A percentile compares a stretch with the other conserved stretches of the same genome.
These are phyloP conservation scores for Eupithecia subfuscata DNA, from an alignment of 2,888 invertebrate genomes.

Conservation along the genomic window DNA sequence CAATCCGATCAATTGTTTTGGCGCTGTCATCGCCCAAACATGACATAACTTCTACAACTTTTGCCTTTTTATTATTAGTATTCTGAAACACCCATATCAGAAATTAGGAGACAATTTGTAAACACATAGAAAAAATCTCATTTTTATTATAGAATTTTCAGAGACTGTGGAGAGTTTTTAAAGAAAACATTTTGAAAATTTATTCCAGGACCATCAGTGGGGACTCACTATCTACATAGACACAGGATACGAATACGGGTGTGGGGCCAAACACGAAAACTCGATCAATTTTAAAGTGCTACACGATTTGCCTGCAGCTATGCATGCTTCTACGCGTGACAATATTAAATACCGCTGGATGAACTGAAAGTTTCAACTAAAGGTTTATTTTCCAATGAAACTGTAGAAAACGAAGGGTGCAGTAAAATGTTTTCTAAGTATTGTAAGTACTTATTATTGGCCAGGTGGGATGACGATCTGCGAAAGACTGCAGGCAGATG, in stretches of 20 bases:
- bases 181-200: neutral
- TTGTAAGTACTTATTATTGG: too few relatives aligned
- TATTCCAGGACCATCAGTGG: neutral
- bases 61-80: neutral
- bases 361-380: neutral
- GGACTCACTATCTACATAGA: neutral
- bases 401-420: neutral
- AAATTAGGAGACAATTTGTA: neutral
- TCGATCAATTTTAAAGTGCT: slow-evolving; percentile 74
- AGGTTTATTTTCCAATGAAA: neutral
- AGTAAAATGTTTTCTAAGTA: neutral
- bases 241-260: neutral
- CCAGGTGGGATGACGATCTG: too few relatives aligned
- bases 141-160: neutral
- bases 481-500: too few relatives aligned
- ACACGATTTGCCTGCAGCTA: slow-evolving; percentile 55
- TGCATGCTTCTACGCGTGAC: slow-evolving; percentile 28
- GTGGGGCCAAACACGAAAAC: slow-evolving; percentile 62
- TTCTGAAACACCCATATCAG: neutral
- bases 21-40: neutral
- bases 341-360: slow-evolving; percentile 22
- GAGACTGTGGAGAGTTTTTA: neutral
- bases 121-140: neutral
- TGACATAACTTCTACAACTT: neutral
- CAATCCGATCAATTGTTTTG: too few relatives aligned